Evolutionary conservation across 2,888 invertebrate genomes (phyloP).

Genomic region (Pristionchus mayeri): DNA sequence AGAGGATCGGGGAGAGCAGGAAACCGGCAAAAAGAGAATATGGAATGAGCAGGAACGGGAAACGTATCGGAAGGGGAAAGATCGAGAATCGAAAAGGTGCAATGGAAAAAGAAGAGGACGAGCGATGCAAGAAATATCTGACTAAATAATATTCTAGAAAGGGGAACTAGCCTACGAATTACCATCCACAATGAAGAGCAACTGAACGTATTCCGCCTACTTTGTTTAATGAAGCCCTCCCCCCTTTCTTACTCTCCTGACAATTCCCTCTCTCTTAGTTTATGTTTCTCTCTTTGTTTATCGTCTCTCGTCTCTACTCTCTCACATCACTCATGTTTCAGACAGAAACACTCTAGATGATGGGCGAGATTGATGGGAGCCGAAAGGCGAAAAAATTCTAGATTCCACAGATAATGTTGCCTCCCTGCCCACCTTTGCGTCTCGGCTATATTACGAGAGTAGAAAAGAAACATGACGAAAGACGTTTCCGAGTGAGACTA

Average conservation of each 20-base stretch:
- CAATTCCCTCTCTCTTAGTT: conserved; percentile 12
- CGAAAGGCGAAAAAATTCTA: neutral
- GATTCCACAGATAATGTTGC: no score
- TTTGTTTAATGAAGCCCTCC: conserved; percentile 24
- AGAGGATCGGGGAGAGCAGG: neutral
- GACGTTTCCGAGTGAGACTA: neutral
- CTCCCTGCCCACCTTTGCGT: no score
- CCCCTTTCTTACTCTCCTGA: neutral
- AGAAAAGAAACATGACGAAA: neutral
- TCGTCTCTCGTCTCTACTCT: neutral
- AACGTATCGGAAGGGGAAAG: neutral
- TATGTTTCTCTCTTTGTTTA: conserved; percentile 32
- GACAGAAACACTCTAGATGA: conserved; percentile 8
- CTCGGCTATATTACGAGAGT: neutral
- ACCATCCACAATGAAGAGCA: neutral
- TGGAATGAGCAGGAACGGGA: conserved; percentile 32
- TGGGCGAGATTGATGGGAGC: neutral
- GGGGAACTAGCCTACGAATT: neutral
- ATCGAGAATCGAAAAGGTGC: neutral
- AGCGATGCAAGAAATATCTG: conserved; percentile 18
- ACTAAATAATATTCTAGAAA: neutral
- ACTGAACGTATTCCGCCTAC: neutral
- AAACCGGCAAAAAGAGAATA: conserved; percentile 25
- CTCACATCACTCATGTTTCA: conserved; percentile 37
- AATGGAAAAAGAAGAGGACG: neutral